Evolutionary conservation across 2,888 invertebrate species (phyloP).

Genomic region (Tachina lurida): DNA sequence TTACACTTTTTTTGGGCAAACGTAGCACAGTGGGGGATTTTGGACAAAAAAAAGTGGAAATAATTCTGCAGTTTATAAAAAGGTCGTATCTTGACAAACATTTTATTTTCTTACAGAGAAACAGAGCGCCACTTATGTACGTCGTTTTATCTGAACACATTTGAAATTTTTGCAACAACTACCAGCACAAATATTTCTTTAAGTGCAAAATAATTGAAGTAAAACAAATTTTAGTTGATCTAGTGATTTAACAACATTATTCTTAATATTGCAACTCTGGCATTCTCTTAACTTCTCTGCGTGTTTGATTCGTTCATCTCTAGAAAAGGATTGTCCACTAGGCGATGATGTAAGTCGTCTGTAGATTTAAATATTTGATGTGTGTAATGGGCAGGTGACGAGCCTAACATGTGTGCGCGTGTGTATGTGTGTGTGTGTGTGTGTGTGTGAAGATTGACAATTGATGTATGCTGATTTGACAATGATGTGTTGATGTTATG

Average conservation of each 20-base stretch:
- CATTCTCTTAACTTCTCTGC: background rate
- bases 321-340: conserved; percentile 34
- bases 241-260: conserved; percentile 52
- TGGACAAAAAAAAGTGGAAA: no score
- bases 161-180: background rate
- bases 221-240: conserved; percentile 31
- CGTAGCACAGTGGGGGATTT: no score
- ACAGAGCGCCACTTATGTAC: no score
- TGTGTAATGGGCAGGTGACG: conserved; percentile 12
- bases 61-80: no score
- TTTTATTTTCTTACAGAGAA: no score
- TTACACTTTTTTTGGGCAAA: no score
- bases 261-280: conserved; percentile 9
- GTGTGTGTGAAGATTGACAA: conserved; percentile 59
- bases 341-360: conserved; percentile 38
- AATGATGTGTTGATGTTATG: conserved; percentile 70
- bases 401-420: background rate
- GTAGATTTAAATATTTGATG: conserved; percentile 17
- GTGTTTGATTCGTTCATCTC: background rate
- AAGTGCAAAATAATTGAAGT: conserved; percentile 40
- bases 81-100: no score
- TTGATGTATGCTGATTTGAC: conserved; percentile 72
- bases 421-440: conserved; percentile 8
- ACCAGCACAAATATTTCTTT: conserved; percentile 13
- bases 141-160: no score